These are phyloP conservation scores for Carassius carassius DNA, from an alignment of 2,113 vertebrate species.

Conservation along the genomic window DNA sequence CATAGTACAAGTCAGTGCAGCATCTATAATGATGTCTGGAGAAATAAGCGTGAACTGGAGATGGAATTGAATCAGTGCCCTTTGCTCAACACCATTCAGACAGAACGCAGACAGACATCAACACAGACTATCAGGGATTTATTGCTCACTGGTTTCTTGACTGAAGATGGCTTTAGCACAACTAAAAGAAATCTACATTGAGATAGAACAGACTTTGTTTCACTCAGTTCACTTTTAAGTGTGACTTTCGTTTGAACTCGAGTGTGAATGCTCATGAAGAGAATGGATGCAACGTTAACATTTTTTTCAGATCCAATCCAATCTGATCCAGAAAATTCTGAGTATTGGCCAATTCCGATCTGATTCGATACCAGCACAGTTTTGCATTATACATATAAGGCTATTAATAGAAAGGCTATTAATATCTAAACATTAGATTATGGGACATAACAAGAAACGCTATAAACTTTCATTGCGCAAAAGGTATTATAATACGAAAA, in stretches of 20 bases:
- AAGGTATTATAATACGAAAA: no score
- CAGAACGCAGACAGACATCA: neutral
- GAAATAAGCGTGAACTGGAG: neutral
- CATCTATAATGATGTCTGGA: slow-evolving; percentile 28
- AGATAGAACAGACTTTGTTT: neutral
- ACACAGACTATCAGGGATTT: neutral
- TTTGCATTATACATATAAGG: no score
- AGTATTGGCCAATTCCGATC: no score
- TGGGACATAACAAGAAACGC: no score
- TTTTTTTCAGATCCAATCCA: no score
- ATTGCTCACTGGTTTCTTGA: neutral
- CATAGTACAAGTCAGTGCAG: slow-evolving; percentile 13
- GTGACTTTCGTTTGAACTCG: neutral
- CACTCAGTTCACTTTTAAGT: neutral
- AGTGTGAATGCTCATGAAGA: neutral
- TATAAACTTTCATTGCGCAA: no score
- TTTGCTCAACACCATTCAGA: neutral
- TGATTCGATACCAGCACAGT: no score
- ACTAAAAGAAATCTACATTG: neutral
- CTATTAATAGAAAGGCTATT: no score
- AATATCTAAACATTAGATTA: no score
- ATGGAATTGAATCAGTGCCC: neutral
- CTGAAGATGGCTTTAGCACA: neutral
- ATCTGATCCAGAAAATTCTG: no score
- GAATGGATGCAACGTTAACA: neutral